Base-by-base conservation (phyloP, 1,140 invertebrate species). In the Nasonia longicornis region DNA sequence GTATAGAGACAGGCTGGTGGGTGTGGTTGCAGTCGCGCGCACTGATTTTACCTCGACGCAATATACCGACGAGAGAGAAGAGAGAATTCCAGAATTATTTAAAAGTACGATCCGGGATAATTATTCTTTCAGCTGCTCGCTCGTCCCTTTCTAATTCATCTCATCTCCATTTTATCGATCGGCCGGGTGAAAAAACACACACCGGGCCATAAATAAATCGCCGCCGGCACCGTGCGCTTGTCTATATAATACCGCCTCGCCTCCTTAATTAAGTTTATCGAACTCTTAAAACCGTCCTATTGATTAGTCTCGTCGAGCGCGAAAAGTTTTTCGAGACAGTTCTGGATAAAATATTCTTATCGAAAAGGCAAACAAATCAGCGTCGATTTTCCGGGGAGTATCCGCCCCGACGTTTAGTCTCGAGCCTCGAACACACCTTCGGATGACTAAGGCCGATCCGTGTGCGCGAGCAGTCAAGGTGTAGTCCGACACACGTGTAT, bases 371-470 rank as follows among this genome's bases (percentile, higher is more conserved):
- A n/a, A 58, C 16, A 58, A 58, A 58, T 7, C 52, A 20, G 52
- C 3, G 12, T 58, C 52, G 52, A 58, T 58, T n/a, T 52, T 1
- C 48, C 48, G 14, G 16, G 14, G 16, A 16, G 48, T 20, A 58
- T 58, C 52, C 14, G 3, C 52, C 16, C 6, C 52, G 14, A 58
- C 52, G 52, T 58, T 58, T 58, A 58, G 52, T 16, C 52, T 58
- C 52, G 52, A 58, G 16, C 16, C 12, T 2, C 29, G n/a, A 86
- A 87, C 87, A 88, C 88, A 87, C 87, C 87, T 90, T 89, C 85
- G 79, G 86, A 90, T 89, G 89, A 90, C 88, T 90, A 89, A 89
- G 86, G 77, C 84, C 69, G 74, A 72, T 52, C 4, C 77, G 26
- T 26, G 26, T 26, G 1, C 16, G 83, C 38, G 52, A 52, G 16